A percentile compares a stretch with the other conserved stretches of the same genome.
phyloP scores from a whole-genome alignment of 2,797 vertebrate genomes.

The Pangasius krempfi region DNA sequence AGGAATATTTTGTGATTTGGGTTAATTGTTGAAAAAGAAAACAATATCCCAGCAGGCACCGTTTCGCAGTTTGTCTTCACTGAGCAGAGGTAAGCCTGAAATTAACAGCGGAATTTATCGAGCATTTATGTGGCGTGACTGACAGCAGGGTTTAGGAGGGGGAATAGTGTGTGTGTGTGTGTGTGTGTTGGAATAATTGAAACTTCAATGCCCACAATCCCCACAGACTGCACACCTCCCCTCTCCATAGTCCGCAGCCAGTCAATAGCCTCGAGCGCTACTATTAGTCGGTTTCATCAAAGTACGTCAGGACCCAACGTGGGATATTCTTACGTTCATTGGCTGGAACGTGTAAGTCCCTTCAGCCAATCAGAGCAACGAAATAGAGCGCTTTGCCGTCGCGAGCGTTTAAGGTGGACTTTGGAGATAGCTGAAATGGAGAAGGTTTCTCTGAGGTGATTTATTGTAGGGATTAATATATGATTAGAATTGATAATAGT shows the following conservation, averaged over 20 bases:
- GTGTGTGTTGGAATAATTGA: constrained; percentile 70
- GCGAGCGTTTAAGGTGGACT: constrained; percentile 77
- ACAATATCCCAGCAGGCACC: constrained; percentile 36
- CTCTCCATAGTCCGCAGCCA: constrained; percentile 58
- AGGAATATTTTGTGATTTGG: constrained; percentile 43
- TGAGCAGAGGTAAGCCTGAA: constrained; percentile 67
- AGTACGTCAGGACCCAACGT: constrained; percentile 74
- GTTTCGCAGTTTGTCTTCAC: constrained; percentile 47
- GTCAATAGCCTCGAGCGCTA: constrained; percentile 55
- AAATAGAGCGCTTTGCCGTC: constrained; percentile 47
- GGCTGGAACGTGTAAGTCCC: constrained; percentile 38
- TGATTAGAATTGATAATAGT: background rate
- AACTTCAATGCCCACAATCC: constrained; percentile 85
- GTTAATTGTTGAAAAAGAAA: constrained; percentile 47
- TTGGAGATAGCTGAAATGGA: background rate
- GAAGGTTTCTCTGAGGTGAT: background rate
- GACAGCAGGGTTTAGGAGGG: constrained; percentile 63
- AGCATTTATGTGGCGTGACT: constrained; percentile 78
- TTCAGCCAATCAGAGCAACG: constrained; percentile 64
- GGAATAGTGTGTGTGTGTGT: constrained; percentile 28
- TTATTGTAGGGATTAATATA: constrained; percentile 17
- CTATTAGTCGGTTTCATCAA: constrained; percentile 60
- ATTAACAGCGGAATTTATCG: constrained; percentile 74
- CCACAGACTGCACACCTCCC: constrained; percentile 68
- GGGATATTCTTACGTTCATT: constrained; percentile 66